Evolutionary conservation across 2,888 invertebrate species (phyloP), one percentile per base, ranked within the genome.

Genomic region (Drosophila tripunctata): DNA sequence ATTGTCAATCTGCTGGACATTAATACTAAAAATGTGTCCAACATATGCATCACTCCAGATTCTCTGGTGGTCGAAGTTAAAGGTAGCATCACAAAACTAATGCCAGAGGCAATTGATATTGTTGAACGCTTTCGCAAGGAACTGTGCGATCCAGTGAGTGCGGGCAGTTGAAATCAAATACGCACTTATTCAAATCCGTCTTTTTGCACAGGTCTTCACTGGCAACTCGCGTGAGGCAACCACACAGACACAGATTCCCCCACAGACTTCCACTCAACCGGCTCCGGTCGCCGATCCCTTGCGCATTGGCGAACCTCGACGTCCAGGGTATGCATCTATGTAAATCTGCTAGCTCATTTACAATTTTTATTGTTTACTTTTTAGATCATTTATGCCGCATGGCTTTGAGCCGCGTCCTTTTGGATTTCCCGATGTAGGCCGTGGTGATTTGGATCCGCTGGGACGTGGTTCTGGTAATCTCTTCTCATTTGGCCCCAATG

Each of bases 371-470:
- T n/a, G n/a, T n/a, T n/a, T n/a, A n/a, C n/a, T n/a, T n/a, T n/a
- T n/a, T 35, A 77, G 61, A 15, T 67, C 76, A 21, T 84, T 57
- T 36, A 62, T 71, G 60, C 77, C 79, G 3, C 56, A 67, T 12
- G 73, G 76, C 0, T 81, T 66, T 52, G 83, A 80, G 24, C 82
- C 88, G 22, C 83, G 87, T 2, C 88, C 89, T 36, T 87, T 89
- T 71, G 90, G 91, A 2, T 90, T 89, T 78, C 91, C 91, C 1
- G 87, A 90, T 75, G 91, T 96, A 56, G 97, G 97, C 0, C 92
- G 94, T 36, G 93, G 94, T 54, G 97, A 97, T 91, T 91, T 97
- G 83, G 94, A 97, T 91, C 97, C 97, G 0, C 93, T 97, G 10
- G 92, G 91, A 36, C 92, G 93, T 60, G 90, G 90, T 45, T 69